Base-by-base conservation (phyloP, 1,140 invertebrate species). In the Drosophila auraria region DNA sequence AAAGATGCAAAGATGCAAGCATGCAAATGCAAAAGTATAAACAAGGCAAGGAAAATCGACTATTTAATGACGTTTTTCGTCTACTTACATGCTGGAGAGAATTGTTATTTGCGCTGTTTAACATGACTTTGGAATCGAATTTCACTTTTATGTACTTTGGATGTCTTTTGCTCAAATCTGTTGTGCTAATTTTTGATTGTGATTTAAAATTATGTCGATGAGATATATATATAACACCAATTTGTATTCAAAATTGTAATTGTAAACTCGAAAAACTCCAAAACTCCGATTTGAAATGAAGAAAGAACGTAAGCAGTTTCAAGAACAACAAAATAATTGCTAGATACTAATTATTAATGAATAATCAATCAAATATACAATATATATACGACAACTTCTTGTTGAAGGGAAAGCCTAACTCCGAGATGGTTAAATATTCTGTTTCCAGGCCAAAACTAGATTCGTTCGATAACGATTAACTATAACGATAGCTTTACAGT, bases 51-150 rank as follows among this genome's bases (percentile, higher is more conserved):
- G 23, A 51, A 33, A 53, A 59, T 25, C 17, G 33, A 60, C 25
- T 65, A 65, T 58, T 80, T 49, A 27, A 82, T 68, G 70, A 68
- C 58, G 70, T 50, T 63, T 62, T 68, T 68, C 58, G 59, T 87
- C 84, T 87, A 87, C 83, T 87, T 87, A 87, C 83, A 87, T 87
- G 83, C 83, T 87, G 83, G 66, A 80, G 83, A 87, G 86, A 80
- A 87, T 80, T 87, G 83, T 83, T 83, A 87, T 87, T 87, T 65
- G 66, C 83, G 83, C 83, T 87, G 76, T 83, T 87, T 77, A 87
- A 82, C 83, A 87, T 87, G 70, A 87, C 82, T 83, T 82, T 83
- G 76, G 73, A 84, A 78, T 86, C 54, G 40, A 86, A 62, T 86
- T 82, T 69, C 82, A 54, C 78, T 72, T 76, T 45, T 42, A 47